A percentile compares a stretch with the other conserved stretches of the same genome.
Conservation (phyloP, 2,888 invertebrate species). For the Physocephala rufipes region DNA sequence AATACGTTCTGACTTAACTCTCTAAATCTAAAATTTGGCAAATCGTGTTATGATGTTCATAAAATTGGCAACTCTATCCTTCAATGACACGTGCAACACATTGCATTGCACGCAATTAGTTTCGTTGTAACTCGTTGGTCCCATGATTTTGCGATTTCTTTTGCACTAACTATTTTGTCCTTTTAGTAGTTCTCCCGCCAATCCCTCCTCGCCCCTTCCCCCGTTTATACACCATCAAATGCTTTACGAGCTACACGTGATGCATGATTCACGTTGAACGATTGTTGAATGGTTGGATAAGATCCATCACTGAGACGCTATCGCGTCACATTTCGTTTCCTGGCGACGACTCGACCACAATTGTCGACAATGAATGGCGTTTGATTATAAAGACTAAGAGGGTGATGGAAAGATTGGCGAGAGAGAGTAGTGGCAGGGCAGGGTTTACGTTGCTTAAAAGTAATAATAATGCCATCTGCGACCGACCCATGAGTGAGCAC, state of each 20-base stretch:
- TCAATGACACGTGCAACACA: neutral
- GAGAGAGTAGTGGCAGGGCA: neutral
- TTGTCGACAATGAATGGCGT: no score
- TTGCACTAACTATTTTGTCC: no score
- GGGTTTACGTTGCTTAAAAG: conserved; percentile 22
- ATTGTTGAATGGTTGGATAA: conserved; percentile 1
- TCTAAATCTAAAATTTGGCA: no score
- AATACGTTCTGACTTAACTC: no score
- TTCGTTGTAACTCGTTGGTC: neutral
- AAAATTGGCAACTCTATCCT: no score
- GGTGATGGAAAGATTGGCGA: no score
- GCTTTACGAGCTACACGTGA: conserved; percentile 5
- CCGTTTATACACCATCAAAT: no score
- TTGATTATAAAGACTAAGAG: neutral
- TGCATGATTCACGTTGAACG: neutral
- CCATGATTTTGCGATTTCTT: neutral
- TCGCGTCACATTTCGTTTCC: neutral
- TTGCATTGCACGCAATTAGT: neutral
- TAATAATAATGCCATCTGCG: conserved; percentile 28
- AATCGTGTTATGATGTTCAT: no score
- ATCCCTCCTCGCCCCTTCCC: neutral
- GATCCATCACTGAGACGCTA: no score
- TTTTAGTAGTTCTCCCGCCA: no score
- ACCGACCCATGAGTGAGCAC: conserved; percentile 23
- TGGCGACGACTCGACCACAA: no score